Evolutionary conservation across 2,888 invertebrate species (phyloP), one percentile per base, ranked within the genome.

Genomic region (Cheilosia soror): DNA sequence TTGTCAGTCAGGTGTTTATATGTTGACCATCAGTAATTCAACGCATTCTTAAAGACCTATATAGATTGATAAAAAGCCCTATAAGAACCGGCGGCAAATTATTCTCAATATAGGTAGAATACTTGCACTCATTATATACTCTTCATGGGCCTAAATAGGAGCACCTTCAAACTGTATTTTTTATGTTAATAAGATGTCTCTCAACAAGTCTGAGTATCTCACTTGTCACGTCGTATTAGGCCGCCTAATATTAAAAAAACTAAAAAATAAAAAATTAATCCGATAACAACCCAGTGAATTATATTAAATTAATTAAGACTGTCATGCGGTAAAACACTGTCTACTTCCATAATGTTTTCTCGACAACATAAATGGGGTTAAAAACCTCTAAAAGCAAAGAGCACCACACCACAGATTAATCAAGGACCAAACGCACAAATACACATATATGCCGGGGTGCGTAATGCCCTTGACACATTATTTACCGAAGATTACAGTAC

Each of bases 231-330:
- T 7, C 55, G 55, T 9, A 15, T 13, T 33, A 49, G 20, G 15
- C 20, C 20, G 20, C 63, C 31, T 31, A 20, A 47, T 1, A n/a
- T 29, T 44, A 33, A 11, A 47, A 33, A 33, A 33, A 33, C 9
- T n/a, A n/a, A n/a, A n/a, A n/a, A n/a, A n/a, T n/a, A n/a, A n/a
- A 9, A 31, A 29, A 47, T 31, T 9, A 31, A 33, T 13, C 63
- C 3, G 5, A 31, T 11, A 47, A 47, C 49, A 33, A 33, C 25
- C 31, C 65, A 65, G 33, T 51, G 37, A 29, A 49, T 40, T 5
- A 51, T 65, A 7, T 25, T 15, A 51, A 66, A 40, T 66, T 40
- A 51, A 51, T 37, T 66, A 20, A 65, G 27, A 7, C n/a, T 51
- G 37, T 49, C 51, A 53, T 51, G 51, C 27, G 47, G 47, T 47